Evolutionary conservation across 1,140 invertebrate genomes (phyloP), one percentile per base, ranked within the genome.

Genomic region (Tetraneura akinire): DNA sequence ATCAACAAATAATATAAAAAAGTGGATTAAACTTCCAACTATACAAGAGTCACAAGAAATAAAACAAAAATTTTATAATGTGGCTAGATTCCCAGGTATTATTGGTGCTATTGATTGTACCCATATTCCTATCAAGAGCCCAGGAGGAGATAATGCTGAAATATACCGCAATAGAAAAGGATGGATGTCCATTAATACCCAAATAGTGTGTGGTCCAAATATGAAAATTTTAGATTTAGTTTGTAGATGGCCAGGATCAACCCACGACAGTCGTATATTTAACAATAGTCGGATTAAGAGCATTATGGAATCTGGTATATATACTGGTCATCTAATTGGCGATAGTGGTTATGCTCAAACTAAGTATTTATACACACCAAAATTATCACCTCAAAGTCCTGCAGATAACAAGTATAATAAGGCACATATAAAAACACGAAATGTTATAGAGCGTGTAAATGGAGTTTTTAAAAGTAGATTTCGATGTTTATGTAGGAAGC

Each of bases 31-130:
- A 53, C 51, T 53, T 53, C 51, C 51, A n/a, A 53, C 51, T 1
- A 53, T 53, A 53, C 51, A 53, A 53, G 18, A n/a, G 18, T n/a
- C 51, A n/a, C 51, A 53, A 53, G 51, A 53, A n/a, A 53, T 53
- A 1, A 53, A 53, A 53, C 51, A 53, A 53, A 16, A 18, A 53
- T 53, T 53, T 53, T 51, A 53, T 53, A 18, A n/a, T 53, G 51
- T 53, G 16, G 51, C 51, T 8, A 53, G 18, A 53, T 53, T 53
- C 18, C 51, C 51, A 18, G 51, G 51, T n/a, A 18, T 49, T 1
- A 53, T n/a, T n/a, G n/a, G n/a, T n/a, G n/a, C n/a, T n/a, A n/a
- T n/a, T n/a, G n/a, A n/a, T n/a, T n/a, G n/a, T n/a, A n/a, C n/a
- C n/a, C n/a, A n/a, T n/a, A n/a, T n/a, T n/a, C n/a, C n/a, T n/a